phyloP scores from a whole-genome alignment of 2,888 invertebrate species.

The Amblyjoppa fuscipennis region DNA sequence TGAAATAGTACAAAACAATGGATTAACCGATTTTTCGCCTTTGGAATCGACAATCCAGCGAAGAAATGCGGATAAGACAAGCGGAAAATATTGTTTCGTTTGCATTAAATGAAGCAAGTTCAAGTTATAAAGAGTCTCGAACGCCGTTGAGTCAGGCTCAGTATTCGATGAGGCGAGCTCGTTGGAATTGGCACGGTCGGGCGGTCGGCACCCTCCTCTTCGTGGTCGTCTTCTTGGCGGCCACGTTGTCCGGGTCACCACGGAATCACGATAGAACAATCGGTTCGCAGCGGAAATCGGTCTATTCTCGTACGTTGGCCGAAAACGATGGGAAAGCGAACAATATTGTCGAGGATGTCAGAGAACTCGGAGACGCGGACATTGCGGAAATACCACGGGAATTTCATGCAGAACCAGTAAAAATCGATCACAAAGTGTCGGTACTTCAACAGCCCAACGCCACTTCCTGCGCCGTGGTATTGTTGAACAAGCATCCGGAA shows the following conservation, averaged over 20 bases:
- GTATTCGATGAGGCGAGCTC: conserved; percentile 19
- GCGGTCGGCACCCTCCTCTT: conserved; percentile 26
- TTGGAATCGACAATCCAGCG: background rate
- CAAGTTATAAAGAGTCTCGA: conserved; percentile 20
- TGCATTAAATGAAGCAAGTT: background rate
- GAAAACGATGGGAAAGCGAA: background rate
- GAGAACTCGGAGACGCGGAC: background rate
- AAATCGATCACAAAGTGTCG: background rate
- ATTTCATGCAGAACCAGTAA: background rate
- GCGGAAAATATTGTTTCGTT: background rate
- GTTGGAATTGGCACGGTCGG: conserved; percentile 5
- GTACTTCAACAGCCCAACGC: background rate
- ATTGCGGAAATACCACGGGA: background rate
- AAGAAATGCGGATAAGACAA: background rate
- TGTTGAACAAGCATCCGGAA: conserved; percentile 23
- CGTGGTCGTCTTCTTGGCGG: conserved; percentile 35
- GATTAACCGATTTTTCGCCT: background rate
- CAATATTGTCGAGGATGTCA: background rate
- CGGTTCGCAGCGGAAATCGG: background rate
- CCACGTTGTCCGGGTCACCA: conserved; percentile 25
- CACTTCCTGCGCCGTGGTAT: conserved; percentile 4
- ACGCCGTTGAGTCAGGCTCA: background rate
- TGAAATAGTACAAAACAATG: background rate
- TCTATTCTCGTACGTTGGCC: background rate
- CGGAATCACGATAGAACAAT: background rate